Evolutionary conservation across 2,888 invertebrate genomes (phyloP), one percentile per base, ranked within the genome.

Genomic region (Allophyes oxyacanthae): DNA sequence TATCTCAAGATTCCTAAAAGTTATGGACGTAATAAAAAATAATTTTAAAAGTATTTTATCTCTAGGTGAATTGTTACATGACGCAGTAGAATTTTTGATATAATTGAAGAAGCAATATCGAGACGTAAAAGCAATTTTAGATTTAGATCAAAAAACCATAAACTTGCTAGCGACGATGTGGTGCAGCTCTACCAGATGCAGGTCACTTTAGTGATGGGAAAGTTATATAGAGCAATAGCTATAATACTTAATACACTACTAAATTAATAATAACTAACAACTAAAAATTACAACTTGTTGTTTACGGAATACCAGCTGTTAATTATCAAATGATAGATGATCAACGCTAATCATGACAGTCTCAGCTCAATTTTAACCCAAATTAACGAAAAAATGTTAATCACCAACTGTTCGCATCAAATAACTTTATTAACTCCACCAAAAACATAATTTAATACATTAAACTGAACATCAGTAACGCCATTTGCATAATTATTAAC

Each of bases 121-220:
- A 70, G 68, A 69, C 71, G 81, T 80, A 79, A 84, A 89, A 85
- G 83, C 85, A 90, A 90, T 90, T 90, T 89, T 81, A 90, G 90
- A 90, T 90, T 88, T 76, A 76, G 83, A 88, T 88, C 87, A 75
- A 81, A 87, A n/a, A 82, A 83, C 82, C 85, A 86, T 89, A 88
- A 89, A 89, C 79, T 80, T 79, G 75, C 75, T 65, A 60, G 76
- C 67, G 67, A 81, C 77, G 78, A 75, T 84, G 75, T 78, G 77
- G 80, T 50, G 42, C 33, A 55, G 41, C 28, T 57, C 36, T 43
- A 48, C 28, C 20, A 48, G 14, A 49, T 46, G 28, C 37, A 14
- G 25, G 30, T n/a, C 44, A 53, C n/a, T 34, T 6, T 66, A 59
- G 72, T 63, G 59, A 41, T 51, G 59, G 38, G 52, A 34, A 41